Percentiles rank a stretch among this genome's conserved stretches.
phyloP scores from a whole-genome alignment of 1,140 invertebrate genomes.

The Drosophila ercepeae region DNA sequence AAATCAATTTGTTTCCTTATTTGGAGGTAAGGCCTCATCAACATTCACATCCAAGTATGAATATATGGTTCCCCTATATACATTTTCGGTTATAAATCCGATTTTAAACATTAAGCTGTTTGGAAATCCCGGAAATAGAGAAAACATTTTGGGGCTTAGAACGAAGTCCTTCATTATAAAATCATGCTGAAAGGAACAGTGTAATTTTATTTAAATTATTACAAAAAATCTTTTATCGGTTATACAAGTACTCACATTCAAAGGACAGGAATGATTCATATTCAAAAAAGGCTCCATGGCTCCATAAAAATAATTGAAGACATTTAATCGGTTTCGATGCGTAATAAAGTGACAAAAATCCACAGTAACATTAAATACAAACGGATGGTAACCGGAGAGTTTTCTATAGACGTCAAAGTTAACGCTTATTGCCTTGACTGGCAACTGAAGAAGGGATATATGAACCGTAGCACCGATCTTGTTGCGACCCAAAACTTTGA shows the following conservation, averaged over 20 bases:
- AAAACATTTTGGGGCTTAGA: no score
- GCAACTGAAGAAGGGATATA: background rate
- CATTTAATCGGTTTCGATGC: conserved; percentile 18
- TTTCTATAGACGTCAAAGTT: conserved; percentile 18
- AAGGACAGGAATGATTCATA: conserved; percentile 40
- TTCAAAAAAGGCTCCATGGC: conserved; percentile 4
- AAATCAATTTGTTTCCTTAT: no score
- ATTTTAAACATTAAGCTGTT: no score
- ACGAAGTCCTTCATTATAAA: conserved; percentile 39
- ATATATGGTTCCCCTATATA: no score
- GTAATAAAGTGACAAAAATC: conserved; percentile 19
- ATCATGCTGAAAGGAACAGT: conserved; percentile 23
- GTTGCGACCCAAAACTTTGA: conserved; percentile 36
- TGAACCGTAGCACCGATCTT: conserved; percentile 8
- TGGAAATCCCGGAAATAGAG: no score
- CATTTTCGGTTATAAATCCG: no score
- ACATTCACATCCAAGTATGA: no score
- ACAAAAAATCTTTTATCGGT: background rate
- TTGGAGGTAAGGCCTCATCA: no score
- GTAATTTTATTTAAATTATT: no score
- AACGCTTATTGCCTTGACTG: background rate
- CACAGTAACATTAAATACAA: conserved; percentile 26
- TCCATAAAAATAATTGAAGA: conserved; percentile 13
- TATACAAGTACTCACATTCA: conserved; percentile 19
- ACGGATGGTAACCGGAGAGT: conserved; percentile 33